Conservation (phyloP, 2,113 vertebrate genomes). For the Steatornis caripensis region DNA sequence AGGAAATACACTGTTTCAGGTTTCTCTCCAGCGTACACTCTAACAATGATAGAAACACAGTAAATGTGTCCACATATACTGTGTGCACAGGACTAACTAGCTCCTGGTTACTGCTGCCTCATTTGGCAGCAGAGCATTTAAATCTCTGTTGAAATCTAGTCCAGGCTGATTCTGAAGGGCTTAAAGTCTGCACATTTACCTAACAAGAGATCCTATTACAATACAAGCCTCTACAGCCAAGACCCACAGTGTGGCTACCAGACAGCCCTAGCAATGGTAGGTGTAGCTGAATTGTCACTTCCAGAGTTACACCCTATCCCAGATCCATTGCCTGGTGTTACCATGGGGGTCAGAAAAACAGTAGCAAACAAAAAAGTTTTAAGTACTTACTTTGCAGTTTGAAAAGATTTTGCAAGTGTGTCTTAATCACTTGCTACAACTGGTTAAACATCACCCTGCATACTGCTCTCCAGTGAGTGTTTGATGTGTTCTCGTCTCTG, state of each 20-base stretch:
- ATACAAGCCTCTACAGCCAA: neutral
- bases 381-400: constrained; percentile 42
- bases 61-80: rapidly evolving
- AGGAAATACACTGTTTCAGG: neutral
- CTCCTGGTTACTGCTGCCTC: neutral
- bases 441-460: constrained; percentile 52
- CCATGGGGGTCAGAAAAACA: neutral
- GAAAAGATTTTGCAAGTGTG: neutral
- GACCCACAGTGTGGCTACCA: neutral
- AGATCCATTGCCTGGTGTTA: neutral
- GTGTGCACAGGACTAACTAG: neutral
- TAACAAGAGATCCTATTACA: neutral
- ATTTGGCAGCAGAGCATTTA: neutral
- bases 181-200: neutral
- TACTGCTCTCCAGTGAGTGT: constrained; percentile 56
- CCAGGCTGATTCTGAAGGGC: neutral
- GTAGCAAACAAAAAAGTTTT: neutral
- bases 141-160: neutral
- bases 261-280: neutral
- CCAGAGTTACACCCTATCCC: neutral
- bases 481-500: constrained; percentile 67
- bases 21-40: neutral
- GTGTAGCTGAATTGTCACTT: neutral
- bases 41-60: neutral
- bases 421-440: constrained; percentile 64